A percentile compares a stretch with the other conserved stretches of the same genome.
Evolutionary conservation across 1,140 invertebrate genomes (phyloP).

Genomic region (Cydia amplana): DNA sequence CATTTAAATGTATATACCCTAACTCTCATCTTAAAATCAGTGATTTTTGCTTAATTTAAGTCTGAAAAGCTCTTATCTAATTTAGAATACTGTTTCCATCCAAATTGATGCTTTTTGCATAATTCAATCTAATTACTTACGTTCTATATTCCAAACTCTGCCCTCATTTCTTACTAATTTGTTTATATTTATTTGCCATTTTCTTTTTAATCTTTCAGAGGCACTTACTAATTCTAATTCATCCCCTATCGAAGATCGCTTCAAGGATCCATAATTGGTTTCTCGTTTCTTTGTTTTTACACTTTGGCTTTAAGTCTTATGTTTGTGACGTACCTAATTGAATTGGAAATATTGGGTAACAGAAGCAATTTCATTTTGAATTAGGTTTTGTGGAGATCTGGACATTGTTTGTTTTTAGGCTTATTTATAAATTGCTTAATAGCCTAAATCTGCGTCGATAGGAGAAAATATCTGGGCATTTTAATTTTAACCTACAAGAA

Average conservation of each 20-base stretch:
- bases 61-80: too few species aligned
- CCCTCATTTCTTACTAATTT: neutral
- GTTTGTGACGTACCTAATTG: conserved; percentile 1
- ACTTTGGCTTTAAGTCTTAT: neutral
- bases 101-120: too few species aligned
- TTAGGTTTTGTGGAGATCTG: conserved; percentile 1
- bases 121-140: too few species aligned
- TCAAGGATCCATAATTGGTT: conserved; percentile 13
- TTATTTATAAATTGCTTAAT: neutral
- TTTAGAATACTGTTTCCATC: too few species aligned
- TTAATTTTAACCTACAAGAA: neutral
- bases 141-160: too few species aligned
- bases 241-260: conserved; percentile 13
- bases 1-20: too few species aligned
- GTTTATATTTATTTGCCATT: neutral
- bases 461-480: neutral
- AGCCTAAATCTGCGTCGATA: neutral
- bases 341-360: neutral
- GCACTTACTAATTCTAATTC: conserved; percentile 12
- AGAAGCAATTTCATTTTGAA: conserved; percentile 4
- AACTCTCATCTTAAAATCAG: too few species aligned
- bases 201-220: conserved; percentile 15
- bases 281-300: conserved; percentile 17
- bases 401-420: neutral
- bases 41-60: too few species aligned